Percentiles rank a stretch among this genome's conserved stretches.
These are phyloP conservation scores for Parnassius glacialis DNA, from an alignment of 2,888 invertebrate genomes.

Conservation along the genomic window DNA sequence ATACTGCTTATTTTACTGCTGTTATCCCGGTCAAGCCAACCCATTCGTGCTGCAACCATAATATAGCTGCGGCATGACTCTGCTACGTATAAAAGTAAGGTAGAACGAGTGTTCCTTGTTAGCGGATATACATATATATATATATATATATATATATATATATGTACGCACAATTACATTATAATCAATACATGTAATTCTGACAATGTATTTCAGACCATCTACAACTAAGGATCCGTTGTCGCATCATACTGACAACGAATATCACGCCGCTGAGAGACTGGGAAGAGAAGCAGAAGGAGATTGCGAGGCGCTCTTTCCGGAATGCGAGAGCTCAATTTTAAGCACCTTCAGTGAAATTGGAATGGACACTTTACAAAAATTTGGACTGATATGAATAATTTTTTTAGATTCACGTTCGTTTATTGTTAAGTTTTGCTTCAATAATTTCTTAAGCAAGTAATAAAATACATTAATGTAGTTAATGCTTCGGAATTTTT, in stretches of 20 bases:
- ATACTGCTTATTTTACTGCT: too few relatives aligned
- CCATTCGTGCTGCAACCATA: too few relatives aligned
- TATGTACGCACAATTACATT: background rate
- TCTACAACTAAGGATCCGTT: slow-evolving; percentile 84
- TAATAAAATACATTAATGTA: too few relatives aligned
- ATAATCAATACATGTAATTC: background rate
- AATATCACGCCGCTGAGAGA: slow-evolving; percentile 87
- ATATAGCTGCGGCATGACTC: too few relatives aligned
- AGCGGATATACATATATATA: too few relatives aligned
- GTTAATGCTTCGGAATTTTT: too few relatives aligned
- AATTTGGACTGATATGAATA: slow-evolving; percentile 54
- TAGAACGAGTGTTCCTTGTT: too few relatives aligned
- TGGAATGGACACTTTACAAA: slow-evolving; percentile 67
- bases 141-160: too few relatives aligned
- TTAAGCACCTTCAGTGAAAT: slow-evolving; percentile 81
- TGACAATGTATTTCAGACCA: slow-evolving; percentile 71
- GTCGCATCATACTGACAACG: slow-evolving; percentile 84
- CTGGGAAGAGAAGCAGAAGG: slow-evolving; percentile 79
- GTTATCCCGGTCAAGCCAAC: too few relatives aligned
- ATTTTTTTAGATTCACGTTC: background rate
- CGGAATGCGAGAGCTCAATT: slow-evolving; percentile 83
- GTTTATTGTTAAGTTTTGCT: too few relatives aligned
- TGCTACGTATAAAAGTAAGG: too few relatives aligned
- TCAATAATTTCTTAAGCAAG: too few relatives aligned
- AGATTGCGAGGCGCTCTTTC: slow-evolving; percentile 81